Evolutionary conservation across 92 coral and sea anemone species (phyloP).

Genomic region (Porites evermanni): DNA sequence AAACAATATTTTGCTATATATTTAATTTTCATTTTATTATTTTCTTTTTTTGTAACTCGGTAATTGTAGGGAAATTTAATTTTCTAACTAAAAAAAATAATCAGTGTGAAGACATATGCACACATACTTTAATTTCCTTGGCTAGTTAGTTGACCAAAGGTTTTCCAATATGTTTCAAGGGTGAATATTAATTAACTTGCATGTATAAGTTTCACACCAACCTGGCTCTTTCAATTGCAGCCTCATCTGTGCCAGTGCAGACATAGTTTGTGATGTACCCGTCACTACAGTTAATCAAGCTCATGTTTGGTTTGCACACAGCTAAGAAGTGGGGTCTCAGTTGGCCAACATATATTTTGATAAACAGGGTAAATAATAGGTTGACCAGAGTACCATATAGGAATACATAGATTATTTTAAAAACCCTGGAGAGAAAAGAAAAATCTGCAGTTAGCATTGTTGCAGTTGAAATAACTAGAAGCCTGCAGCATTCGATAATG

Average conservation of each 20-base stretch:
- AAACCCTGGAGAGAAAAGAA: conserved; percentile 54
- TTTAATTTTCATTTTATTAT: too few species aligned
- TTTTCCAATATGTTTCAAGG: too few species aligned
- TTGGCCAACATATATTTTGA: conserved; percentile 79
- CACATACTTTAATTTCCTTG: too few species aligned
- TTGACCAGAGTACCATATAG: conserved; percentile 77
- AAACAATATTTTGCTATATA: too few species aligned
- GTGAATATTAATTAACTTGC: too few species aligned
- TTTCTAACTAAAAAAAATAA: neutral
- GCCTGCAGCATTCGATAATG: neutral
- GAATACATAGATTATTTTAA: conserved; percentile 72
- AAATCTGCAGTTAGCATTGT: neutral
- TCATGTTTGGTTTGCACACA: conserved; percentile 91
- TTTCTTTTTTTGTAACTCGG: too few species aligned
- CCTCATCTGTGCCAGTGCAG: conserved; percentile 86
- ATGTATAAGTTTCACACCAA: neutral
- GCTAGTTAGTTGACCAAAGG: too few species aligned
- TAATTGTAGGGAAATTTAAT: too few species aligned
- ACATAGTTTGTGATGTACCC: conserved; percentile 84
- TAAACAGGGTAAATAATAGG: conserved; percentile 65
- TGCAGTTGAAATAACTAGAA: neutral
- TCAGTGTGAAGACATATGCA: neutral
- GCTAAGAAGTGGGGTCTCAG: conserved; percentile 94
- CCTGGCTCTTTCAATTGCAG: conserved; percentile 80
- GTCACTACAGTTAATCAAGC: conserved; percentile 78